These are phyloP conservation scores for Dioctria linearis DNA, from an alignment of 2,888 invertebrate species.

Conservation along the genomic window DNA sequence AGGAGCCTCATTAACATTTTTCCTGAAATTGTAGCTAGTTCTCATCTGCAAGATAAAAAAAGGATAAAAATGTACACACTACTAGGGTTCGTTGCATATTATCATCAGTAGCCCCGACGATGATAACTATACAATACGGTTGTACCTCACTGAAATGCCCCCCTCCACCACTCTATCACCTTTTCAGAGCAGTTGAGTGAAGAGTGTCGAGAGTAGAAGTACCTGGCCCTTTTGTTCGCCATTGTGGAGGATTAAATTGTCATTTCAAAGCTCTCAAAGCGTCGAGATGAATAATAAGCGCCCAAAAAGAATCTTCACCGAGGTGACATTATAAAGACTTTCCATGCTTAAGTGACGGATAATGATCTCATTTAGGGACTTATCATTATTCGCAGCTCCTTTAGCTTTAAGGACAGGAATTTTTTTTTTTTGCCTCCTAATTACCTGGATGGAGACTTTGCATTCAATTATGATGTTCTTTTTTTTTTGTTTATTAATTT, in stretches of 20 bases:
- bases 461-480: neutral
- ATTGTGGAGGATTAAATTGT: constrained; percentile 51
- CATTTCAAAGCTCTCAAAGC: constrained; percentile 41
- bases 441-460: constrained; percentile 4
- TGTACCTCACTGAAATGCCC: no score
- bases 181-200: neutral
- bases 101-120: neutral
- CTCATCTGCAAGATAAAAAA: constrained; percentile 6
- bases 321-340: neutral
- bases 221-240: constrained; percentile 31
- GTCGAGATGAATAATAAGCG: constrained; percentile 50
- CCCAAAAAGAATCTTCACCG: constrained; percentile 15
- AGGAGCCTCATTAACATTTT: constrained; percentile 46
- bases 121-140: no score
- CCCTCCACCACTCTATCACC: neutral
- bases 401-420: neutral
- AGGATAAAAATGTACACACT: constrained; percentile 28
- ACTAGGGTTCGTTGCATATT: neutral
- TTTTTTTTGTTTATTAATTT: no score
- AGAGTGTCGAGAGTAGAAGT: constrained; percentile 6
- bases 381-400: neutral
- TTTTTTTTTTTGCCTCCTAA: neutral
- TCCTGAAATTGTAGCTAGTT: constrained; percentile 43
- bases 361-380: constrained; percentile 35
- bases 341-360: constrained; percentile 34